Conservation (phyloP, 2,113 vertebrate genomes). For the Bos indicus region DNA sequence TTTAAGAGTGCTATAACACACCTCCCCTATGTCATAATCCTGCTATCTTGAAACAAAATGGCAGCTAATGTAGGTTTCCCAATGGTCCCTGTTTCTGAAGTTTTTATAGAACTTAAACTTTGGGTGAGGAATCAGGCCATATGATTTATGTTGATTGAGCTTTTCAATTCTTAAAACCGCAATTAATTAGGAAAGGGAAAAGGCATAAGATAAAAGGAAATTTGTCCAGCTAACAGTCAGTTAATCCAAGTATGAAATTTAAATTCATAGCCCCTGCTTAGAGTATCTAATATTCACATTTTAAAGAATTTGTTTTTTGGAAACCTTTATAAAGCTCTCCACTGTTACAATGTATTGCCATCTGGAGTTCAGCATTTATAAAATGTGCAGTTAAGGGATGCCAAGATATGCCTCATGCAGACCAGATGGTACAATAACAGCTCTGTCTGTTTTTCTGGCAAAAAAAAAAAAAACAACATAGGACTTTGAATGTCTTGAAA, state of each 20-base stretch:
- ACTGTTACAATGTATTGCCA: constrained; percentile 63
- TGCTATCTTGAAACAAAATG: constrained; percentile 12
- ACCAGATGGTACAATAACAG: constrained; percentile 70
- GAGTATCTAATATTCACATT: constrained; percentile 60
- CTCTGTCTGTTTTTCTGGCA: constrained; percentile 38
- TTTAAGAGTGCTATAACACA: neutral
- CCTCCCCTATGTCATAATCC: neutral
- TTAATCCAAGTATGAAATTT: constrained; percentile 20
- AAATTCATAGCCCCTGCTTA: constrained; percentile 53
- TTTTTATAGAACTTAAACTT: neutral
- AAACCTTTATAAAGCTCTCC: constrained; percentile 56
- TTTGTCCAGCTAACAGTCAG: neutral
- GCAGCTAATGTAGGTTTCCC: neutral
- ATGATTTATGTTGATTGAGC: neutral
- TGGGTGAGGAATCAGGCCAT: neutral
- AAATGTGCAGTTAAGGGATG: constrained; percentile 56
- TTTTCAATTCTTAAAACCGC: neutral
- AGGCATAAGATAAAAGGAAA: neutral
- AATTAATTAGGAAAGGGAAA: constrained; percentile 2
- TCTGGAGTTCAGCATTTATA: constrained; percentile 51
- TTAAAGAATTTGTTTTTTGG: constrained; percentile 61
- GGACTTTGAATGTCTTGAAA: constrained; percentile 30
- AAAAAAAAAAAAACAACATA: neutral
- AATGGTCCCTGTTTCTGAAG: neutral
- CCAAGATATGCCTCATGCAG: constrained; percentile 63